Conservation (phyloP, 2,113 vertebrate species). For the Chaenogobius annularis region DNA sequence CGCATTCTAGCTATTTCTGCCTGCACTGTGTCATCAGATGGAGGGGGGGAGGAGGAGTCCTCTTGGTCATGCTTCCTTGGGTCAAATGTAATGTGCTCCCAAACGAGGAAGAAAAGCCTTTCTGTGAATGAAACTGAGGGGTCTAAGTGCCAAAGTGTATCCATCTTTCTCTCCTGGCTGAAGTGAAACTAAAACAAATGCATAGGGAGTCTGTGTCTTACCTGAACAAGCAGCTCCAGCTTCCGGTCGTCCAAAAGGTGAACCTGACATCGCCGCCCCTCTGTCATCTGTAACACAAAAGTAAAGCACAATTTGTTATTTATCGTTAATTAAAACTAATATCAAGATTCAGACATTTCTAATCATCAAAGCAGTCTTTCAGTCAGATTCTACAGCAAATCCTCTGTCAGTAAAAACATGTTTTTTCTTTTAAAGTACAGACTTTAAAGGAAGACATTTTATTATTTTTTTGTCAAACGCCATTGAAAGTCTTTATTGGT, state of each 20-base stretch:
- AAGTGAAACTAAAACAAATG: conserved; percentile 20
- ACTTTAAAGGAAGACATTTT: background rate
- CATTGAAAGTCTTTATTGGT: too few species aligned
- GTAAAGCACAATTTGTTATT: background rate
- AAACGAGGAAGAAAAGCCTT: background rate
- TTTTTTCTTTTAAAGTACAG: too few species aligned
- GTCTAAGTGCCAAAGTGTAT: background rate
- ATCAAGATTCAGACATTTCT: background rate
- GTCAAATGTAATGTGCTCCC: conserved; percentile 51
- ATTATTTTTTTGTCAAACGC: background rate
- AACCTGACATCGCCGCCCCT: conserved; percentile 95
- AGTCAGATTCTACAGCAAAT: background rate
- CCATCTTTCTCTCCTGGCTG: conserved; percentile 14
- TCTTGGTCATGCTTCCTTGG: conserved; percentile 47
- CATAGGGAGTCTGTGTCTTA: conserved; percentile 50
- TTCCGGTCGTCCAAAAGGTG: conserved; percentile 96
- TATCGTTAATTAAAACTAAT: too few species aligned
- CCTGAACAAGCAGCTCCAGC: conserved; percentile 96
- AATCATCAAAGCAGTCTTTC: background rate
- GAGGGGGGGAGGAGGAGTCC: conserved; percentile 52
- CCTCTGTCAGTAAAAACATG: background rate
- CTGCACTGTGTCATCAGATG: conserved; percentile 27
- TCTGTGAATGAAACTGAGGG: too few species aligned
- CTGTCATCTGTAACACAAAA: conserved; percentile 85
- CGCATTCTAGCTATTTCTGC: background rate